Base-by-base conservation (phyloP, 2,888 invertebrate species). In the Melieria crassipennis region DNA sequence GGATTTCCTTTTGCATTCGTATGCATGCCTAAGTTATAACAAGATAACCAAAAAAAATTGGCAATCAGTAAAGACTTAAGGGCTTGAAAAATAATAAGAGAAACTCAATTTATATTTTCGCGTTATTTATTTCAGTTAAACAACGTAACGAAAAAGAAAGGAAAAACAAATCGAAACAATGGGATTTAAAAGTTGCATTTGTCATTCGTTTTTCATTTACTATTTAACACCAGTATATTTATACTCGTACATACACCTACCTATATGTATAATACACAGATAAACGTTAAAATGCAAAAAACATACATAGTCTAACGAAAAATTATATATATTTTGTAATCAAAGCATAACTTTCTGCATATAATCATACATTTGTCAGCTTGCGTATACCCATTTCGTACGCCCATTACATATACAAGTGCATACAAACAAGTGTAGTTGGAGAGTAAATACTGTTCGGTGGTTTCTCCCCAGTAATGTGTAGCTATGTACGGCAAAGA, bases 1-100 rank as follows among this genome's bases (percentile, higher is more conserved):
- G 11, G 52, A 52, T 52, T 52, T 52, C 13, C 5, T 52, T 52
- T 63, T 57, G 52, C 48, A 64, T 67, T 42, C 50, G 58, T 60
- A 66, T 73, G 75, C 42, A 73, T 73, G 64, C 69, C 62, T 48
- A 67, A 46, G 58, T 55, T 30, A 55, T 46, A 42, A 48, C 43
- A 48, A 42, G 55, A 57, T 58, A 68, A 68, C 58, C 58, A 11
- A 13, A 47, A 65, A 69, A 57, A 66, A 69, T 79, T 78, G 77
- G 78, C 78, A 78, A 78, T 78, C 78, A 78, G 75, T 74, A 71
- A 78, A 78, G 78, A 79, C 77, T 77, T 73, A 75, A 76, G 68
- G 74, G 76, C 75, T 75, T 75, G 65, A 61, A 66, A 30, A 30
- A 30, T 1, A 30, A 30, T 30, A 30, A 30, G 30, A 30, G 30